Percentiles rank a stretch among this genome's conserved stretches.
phyloP scores from a whole-genome alignment of 2,888 invertebrate species.

The Callimorpha dominula region DNA sequence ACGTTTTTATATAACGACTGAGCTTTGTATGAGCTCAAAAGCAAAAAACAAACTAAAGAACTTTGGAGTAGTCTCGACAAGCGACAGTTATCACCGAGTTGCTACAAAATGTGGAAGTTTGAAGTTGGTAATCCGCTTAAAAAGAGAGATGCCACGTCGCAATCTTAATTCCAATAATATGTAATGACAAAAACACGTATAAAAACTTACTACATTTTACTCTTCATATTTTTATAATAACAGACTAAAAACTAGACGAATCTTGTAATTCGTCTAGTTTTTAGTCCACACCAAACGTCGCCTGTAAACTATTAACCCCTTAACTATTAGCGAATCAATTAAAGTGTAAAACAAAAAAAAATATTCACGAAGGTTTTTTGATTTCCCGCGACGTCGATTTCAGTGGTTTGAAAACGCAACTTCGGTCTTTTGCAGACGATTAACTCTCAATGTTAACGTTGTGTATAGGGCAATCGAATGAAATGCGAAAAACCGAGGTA shows the following conservation, averaged over 20 bases:
- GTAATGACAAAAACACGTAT: not conserved
- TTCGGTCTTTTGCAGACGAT: not conserved
- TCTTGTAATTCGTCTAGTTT: too few relatives aligned
- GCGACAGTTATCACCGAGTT: not conserved
- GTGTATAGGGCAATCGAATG: not conserved
- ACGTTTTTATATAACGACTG: not conserved
- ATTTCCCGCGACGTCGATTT: not conserved
- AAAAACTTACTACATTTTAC: not conserved
- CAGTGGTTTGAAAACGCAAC: conserved; percentile 1
- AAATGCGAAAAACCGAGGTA: not conserved
- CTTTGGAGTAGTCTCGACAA: too few relatives aligned
- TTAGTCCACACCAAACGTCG: not conserved
- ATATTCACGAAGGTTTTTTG: not conserved
- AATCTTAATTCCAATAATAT: not conserved
- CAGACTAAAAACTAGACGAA: too few relatives aligned
- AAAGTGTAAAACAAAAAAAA: not conserved
- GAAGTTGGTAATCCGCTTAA: not conserved
- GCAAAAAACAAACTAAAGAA: too few relatives aligned
- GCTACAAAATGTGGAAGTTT: not conserved
- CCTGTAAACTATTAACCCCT: not conserved
- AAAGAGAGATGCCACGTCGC: not conserved
- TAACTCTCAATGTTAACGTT: not conserved
- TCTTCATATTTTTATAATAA: too few relatives aligned
- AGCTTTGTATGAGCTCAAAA: too few relatives aligned
- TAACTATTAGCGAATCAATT: not conserved